Percentiles rank a stretch among this genome's conserved stretches.
phyloP scores from a whole-genome alignment of 2,797 vertebrate species.

The Coregonus ussuriensis region DNA sequence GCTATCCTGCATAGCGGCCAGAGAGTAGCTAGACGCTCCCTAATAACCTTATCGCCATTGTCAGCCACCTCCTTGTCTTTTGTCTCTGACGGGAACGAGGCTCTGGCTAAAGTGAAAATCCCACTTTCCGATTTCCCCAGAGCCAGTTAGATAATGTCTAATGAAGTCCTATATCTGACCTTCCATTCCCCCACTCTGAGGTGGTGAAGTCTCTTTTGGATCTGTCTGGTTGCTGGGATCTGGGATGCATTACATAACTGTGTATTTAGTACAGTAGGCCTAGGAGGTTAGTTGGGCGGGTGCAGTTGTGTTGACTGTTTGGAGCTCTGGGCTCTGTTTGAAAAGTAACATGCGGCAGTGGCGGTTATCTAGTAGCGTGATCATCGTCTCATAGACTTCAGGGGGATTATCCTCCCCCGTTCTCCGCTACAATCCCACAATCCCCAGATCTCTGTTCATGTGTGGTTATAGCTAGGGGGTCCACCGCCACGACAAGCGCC shows the following conservation, averaged over 20 bases:
- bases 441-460: slow-evolving; percentile 1
- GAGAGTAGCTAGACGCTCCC: background rate
- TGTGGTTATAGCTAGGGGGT: background rate
- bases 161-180: background rate
- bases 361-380: slow-evolving; percentile 30
- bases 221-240: background rate
- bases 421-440: background rate
- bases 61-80: background rate
- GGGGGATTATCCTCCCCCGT: slow-evolving; percentile 8
- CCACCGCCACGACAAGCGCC: background rate
- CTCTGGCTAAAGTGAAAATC: background rate
- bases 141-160: background rate
- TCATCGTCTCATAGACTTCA: slow-evolving; percentile 11
- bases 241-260: background rate
- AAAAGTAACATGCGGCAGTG: slow-evolving; percentile 21
- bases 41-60: background rate
- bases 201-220: background rate
- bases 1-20: background rate
- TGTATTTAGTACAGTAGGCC: background rate
- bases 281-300: background rate
- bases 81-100: background rate
- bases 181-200: background rate
- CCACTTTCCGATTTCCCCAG: background rate
- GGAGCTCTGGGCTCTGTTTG: slow-evolving; percentile 25
- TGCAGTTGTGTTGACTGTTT: background rate